Conservation (phyloP, 2,888 invertebrate genomes). For the Sinopyrophorus schimmeli region DNA sequence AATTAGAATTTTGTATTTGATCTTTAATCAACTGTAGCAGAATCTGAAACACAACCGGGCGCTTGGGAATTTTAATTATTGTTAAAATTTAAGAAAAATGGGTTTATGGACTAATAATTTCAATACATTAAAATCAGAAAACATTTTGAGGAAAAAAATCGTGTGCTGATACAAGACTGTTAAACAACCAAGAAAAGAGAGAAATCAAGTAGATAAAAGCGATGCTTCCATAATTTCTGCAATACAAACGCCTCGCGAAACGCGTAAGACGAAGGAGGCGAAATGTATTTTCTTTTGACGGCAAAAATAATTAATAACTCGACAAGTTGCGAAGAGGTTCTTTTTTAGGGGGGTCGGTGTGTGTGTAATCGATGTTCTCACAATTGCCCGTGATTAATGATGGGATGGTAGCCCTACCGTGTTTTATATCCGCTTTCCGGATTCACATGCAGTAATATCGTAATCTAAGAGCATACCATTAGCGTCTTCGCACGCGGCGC, state of each 20-base stretch:
- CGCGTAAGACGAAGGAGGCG: constrained; percentile 41
- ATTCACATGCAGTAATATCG: constrained; percentile 25
- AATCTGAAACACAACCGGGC: too few species aligned
- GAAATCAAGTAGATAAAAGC: too few species aligned
- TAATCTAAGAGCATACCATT: constrained; percentile 30
- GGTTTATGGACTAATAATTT: too few species aligned
- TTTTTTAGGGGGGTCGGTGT: too few species aligned
- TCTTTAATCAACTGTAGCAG: too few species aligned
- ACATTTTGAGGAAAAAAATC: too few species aligned
- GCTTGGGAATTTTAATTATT: too few species aligned
- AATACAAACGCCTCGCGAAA: constrained; percentile 45
- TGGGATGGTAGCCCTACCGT: constrained; percentile 35
- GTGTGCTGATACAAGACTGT: too few species aligned
- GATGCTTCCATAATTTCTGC: constrained; percentile 43
- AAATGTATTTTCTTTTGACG: constrained; percentile 46
- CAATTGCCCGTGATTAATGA: constrained; percentile 53
- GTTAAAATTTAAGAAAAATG: too few species aligned
- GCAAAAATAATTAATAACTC: constrained; percentile 53
- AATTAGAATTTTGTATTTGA: too few species aligned
- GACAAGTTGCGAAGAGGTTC: constrained; percentile 39
- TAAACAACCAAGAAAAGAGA: too few species aligned
- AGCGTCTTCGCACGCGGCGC: constrained; percentile 30
- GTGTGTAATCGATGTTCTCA: constrained; percentile 52
- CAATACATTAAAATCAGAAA: too few species aligned
- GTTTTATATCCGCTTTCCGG: constrained; percentile 35